Evolutionary conservation across 2,888 invertebrate species (phyloP), one percentile per base, ranked within the genome.

Genomic region (Napeogenes sylphis): DNA sequence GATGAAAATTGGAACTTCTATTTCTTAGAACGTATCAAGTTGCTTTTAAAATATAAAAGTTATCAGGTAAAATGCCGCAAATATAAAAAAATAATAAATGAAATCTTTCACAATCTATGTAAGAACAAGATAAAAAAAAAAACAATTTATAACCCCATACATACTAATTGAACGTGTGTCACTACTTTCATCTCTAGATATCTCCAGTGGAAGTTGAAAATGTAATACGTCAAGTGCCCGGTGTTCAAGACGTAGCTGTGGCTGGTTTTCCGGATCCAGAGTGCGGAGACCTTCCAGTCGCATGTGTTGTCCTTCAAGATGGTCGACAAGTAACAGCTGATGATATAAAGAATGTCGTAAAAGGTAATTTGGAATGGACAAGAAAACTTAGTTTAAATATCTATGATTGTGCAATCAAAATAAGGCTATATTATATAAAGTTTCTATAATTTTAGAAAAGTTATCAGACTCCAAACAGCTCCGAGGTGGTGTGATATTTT

Each of bases 1-100:
- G 92, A 92, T 66, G 83, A 87, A n/a, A 79, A 87, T n/a, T 80
- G 79, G 68, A 85, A 90, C 67, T 88, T 85, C 63, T 92, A 77
- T 73, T 83, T 88, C 46, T 82, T 91, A 0, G 92, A 92, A 46
- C 80, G 92, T 32, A 81, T 90, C 4, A 92, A 92, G 68, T 81
- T 90, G 67, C 75, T 92, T 66, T 75, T 92, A 6, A 92, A 91
- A 71, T 92, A 87, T 69, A 85, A 75, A 67, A 84, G 78, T 51
- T 80, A 87, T 79, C 92, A 92, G 74, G 90, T 92, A 69, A 59
- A 14, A 32, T 30, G 10, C 21, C 33, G 13, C n/a, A 14, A 6
- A 47, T 14, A 4, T 47, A 1, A 2, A 47, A 21, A 21, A 4
- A 47, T n/a, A 47, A n/a, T 14, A 6, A 47, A n/a, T n/a, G 4